Percentiles rank a stretch among this genome's conserved stretches.
These are phyloP conservation scores for Lepus oiostolus DNA, from an alignment of 2,797 vertebrate species.

Conservation along the genomic window DNA sequence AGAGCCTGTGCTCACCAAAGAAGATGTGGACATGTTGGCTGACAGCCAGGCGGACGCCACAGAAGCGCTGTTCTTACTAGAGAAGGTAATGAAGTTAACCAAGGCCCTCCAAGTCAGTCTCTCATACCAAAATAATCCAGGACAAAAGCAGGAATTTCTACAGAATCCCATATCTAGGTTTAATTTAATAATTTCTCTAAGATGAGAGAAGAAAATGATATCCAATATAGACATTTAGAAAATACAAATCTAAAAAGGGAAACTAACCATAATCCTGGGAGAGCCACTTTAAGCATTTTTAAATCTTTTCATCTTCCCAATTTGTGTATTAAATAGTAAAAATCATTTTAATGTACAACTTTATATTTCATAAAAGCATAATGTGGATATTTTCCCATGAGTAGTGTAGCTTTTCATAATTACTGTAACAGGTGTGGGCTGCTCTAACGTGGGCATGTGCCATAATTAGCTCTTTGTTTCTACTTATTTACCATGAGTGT, in stretches of 20 bases:
- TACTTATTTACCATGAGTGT: background rate
- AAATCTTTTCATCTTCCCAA: conserved; percentile 5
- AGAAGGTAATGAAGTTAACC: conserved; percentile 91
- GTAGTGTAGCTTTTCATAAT: background rate
- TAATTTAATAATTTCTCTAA: conserved; percentile 40
- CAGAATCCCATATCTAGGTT: background rate
- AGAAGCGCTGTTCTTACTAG: conserved; percentile 91
- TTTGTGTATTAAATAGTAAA: conserved; percentile 23
- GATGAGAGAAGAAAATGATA: background rate
- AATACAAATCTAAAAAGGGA: background rate
- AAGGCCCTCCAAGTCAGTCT: background rate
- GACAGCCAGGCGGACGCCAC: conserved; percentile 88
- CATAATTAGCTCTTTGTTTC: conserved; percentile 29
- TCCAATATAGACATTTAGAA: conserved; percentile 1
- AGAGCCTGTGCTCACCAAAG: conserved; percentile 93
- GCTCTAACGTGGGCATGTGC: background rate
- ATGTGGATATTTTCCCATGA: background rate
- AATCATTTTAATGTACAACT: conserved; percentile 14
- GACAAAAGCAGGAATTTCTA: background rate
- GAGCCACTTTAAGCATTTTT: conserved; percentile 5
- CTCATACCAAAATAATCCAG: no score
- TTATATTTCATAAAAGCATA: conserved; percentile 23
- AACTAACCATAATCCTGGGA: background rate
- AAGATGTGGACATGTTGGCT: conserved; percentile 91
- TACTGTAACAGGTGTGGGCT: background rate